Evolutionary conservation across 2,888 invertebrate genomes (phyloP).

Genomic region (Tupiocoris notatus): DNA sequence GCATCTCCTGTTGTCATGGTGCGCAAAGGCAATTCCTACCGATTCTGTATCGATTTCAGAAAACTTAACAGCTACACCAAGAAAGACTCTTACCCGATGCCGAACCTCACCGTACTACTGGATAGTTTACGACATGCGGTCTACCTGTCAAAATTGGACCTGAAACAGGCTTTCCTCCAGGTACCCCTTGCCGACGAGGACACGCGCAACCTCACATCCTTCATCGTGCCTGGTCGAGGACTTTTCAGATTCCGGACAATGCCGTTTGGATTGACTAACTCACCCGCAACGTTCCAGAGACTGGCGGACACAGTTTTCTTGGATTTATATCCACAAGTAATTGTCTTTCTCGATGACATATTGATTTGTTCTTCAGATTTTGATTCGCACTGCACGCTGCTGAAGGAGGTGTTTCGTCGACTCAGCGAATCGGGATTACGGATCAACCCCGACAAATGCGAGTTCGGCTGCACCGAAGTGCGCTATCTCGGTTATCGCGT

Average conservation of each 20-base stretch:
- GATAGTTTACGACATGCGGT: not conserved
- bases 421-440: slow-evolving; percentile 5
- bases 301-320: slow-evolving; percentile 45
- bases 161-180: slow-evolving; percentile 29
- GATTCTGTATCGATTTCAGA: slow-evolving; percentile 54
- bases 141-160: slow-evolving; percentile 24
- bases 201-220: slow-evolving; percentile 51
- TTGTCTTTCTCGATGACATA: slow-evolving; percentile 36
- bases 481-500: slow-evolving; percentile 25
- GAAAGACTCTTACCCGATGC: slow-evolving; percentile 30
- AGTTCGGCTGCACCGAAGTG: slow-evolving; percentile 17
- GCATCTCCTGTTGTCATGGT: slow-evolving; percentile 32
- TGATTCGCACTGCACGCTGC: not conserved
- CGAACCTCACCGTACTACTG: slow-evolving; percentile 6
- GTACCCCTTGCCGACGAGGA: slow-evolving; percentile 32
- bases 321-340: slow-evolving; percentile 33
- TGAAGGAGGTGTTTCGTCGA: slow-evolving; percentile 12
- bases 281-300: slow-evolving; percentile 45
- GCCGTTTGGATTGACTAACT: slow-evolving; percentile 51
- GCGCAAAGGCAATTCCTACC: slow-evolving; percentile 47
- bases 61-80: slow-evolving; percentile 50
- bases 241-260: slow-evolving; percentile 50
- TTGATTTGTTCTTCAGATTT: slow-evolving; percentile 31
- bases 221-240: slow-evolving; percentile 51
- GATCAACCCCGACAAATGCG: slow-evolving; percentile 26